These are phyloP conservation scores for Troglohyphantes excavatus DNA, from an alignment of 2,888 invertebrate genomes.

Conservation along the genomic window DNA sequence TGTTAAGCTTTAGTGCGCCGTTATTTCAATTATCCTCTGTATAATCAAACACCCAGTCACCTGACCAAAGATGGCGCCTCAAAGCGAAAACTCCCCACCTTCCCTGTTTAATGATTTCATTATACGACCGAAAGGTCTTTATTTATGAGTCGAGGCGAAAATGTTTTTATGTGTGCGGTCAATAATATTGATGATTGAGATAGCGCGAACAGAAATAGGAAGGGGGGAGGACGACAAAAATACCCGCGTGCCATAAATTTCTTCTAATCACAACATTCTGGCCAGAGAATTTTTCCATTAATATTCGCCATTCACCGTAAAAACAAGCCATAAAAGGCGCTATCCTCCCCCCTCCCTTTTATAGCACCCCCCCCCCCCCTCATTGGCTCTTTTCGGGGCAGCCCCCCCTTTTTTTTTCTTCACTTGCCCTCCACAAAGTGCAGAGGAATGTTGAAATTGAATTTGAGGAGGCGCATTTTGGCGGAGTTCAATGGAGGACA, in stretches of 20 bases:
- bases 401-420: conserved; percentile 22
- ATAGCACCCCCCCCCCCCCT: conserved; percentile 31
- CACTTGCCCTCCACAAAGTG: conserved; percentile 27
- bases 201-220: conserved; percentile 21
- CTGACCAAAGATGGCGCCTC: conserved; percentile 61
- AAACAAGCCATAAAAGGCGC: conserved; percentile 76
- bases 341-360: conserved; percentile 55
- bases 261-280: conserved; percentile 77
- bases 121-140: conserved; percentile 76
- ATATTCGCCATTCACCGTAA: conserved; percentile 77
- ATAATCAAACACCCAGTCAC: too few species aligned
- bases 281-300: conserved; percentile 74
- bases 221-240: conserved; percentile 57
- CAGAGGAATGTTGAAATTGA: conserved; percentile 71
- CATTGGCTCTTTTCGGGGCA: conserved; percentile 21
- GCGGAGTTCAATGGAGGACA: conserved; percentile 71
- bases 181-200: conserved; percentile 78
- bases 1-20: too few species aligned
- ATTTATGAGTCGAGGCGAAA: conserved; percentile 70
- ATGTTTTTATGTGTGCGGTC: conserved; percentile 78
- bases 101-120: conserved; percentile 69
- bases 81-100: background rate
- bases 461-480: conserved; percentile 64
- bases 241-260: conserved; percentile 77
- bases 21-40: too few species aligned